Base-by-base conservation (phyloP, 2,113 vertebrate species). In the Chloebia gouldiae region DNA sequence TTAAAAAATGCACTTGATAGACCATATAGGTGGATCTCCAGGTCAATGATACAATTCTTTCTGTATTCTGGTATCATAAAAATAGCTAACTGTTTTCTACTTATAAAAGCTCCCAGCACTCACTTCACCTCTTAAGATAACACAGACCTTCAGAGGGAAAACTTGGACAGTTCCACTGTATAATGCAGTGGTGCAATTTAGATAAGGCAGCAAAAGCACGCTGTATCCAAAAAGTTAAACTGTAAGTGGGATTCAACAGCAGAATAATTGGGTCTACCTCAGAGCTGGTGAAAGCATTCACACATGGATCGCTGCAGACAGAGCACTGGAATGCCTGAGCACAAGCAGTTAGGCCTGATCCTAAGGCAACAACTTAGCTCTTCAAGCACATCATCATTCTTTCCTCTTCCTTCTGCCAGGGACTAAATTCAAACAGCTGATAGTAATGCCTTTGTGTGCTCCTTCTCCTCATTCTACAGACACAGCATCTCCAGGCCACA, bases 291-390 rank as follows among this genome's bases (percentile, higher is more conserved):
- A 40, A 76, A 56, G 24, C 3, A 3, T 23, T 72, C 31, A 61
- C 12, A 64, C 0, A 0, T 2, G 2, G 42, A 12, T 8, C 56
- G 9, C 5, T 77, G 54, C 0, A 0, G 37, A 69, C 84, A 73
- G 14, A 88, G 15, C 24, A 70, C 28, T 51, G 61, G 18, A 90
- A 78, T 71, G 51, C 54, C 35, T 56, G 30, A 93, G 47, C 68
- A 86, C 11, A 83, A 70, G 42, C 30, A 69, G 37, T 69, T 25
- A 42, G 25, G 47, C 27, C 59, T 64, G 30, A 81, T 47, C 20
- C 51, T 75, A 60, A 30, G 10, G 51, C n/a, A 59, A 39, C 0
- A 3, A 44, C n/a, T 59, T 22, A 40, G 30, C 19, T 54, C 75
- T 37, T 66, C 3, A 3, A 45, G 28, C 39, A 86, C 8, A 86